Conservation (phyloP, 2,888 invertebrate species). For the Cerastis leucographa region DNA sequence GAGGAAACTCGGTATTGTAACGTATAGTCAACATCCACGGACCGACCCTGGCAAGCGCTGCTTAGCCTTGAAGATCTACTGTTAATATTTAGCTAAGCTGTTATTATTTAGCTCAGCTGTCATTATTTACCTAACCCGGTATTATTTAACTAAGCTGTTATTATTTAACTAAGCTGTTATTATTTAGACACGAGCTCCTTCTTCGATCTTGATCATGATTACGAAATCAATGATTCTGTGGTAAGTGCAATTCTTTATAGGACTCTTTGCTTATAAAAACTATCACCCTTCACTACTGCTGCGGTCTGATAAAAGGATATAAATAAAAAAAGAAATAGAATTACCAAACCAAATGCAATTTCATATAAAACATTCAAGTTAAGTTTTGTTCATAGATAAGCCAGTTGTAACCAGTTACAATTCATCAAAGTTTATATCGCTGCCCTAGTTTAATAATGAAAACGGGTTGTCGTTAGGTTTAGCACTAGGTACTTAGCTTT, state of each 20-base stretch:
- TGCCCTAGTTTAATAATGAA: constrained; percentile 32
- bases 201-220: neutral
- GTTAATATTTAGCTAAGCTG: neutral
- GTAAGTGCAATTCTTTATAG: neutral
- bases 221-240: constrained; percentile 3
- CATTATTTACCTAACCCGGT: too few relatives aligned
- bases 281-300: neutral
- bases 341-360: constrained; percentile 5
- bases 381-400: constrained; percentile 7
- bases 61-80: neutral
- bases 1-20: neutral
- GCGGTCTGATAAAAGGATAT: neutral
- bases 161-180: neutral
- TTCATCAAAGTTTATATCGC: constrained; percentile 13
- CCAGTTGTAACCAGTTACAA: constrained; percentile 17
- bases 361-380: constrained; percentile 1
- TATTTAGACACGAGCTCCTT: neutral
- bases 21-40: neutral
- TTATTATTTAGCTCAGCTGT: neutral
- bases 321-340: neutral
- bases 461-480: constrained; percentile 20
- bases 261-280: neutral
- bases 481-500: constrained; percentile 18
- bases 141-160: too few relatives aligned
- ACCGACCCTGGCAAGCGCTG: neutral